phyloP scores from a whole-genome alignment of 2,888 invertebrate genomes.

The Scaptomyza cyrtandrae region DNA sequence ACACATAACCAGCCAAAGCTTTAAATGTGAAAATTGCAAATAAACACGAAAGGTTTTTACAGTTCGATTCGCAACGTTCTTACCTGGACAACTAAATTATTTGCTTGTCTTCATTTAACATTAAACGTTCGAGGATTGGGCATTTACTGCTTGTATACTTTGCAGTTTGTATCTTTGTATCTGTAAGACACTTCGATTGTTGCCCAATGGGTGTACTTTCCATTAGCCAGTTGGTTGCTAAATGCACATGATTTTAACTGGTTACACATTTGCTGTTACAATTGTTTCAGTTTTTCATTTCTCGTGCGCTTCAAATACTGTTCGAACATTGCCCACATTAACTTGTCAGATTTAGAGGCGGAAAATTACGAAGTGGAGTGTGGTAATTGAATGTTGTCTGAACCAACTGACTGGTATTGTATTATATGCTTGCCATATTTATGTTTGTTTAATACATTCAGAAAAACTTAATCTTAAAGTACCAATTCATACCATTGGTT shows the following conservation, averaged over 20 bases:
- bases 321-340: too few relatives aligned
- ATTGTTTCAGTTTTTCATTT: too few relatives aligned
- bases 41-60: conserved; percentile 63
- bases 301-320: too few relatives aligned
- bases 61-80: not conserved
- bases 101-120: conserved; percentile 69
- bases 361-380: too few relatives aligned
- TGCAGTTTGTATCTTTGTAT: conserved; percentile 23
- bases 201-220: conserved; percentile 1
- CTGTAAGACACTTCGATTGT: conserved; percentile 44
- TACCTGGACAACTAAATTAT: conserved; percentile 63
- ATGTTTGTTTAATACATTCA: too few relatives aligned
- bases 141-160: not conserved
- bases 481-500: too few relatives aligned
- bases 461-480: too few relatives aligned
- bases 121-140: conserved; percentile 52
- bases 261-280: too few relatives aligned
- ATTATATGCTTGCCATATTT: too few relatives aligned
- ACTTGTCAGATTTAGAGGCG: too few relatives aligned
- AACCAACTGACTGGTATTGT: too few relatives aligned
- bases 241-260: not conserved
- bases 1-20: conserved; percentile 29
- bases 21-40: conserved; percentile 78
- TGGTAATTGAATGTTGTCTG: too few relatives aligned
- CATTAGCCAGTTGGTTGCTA: not conserved